Base-by-base conservation (phyloP, 2,888 invertebrate species). In the Athrips mouffetella region DNA sequence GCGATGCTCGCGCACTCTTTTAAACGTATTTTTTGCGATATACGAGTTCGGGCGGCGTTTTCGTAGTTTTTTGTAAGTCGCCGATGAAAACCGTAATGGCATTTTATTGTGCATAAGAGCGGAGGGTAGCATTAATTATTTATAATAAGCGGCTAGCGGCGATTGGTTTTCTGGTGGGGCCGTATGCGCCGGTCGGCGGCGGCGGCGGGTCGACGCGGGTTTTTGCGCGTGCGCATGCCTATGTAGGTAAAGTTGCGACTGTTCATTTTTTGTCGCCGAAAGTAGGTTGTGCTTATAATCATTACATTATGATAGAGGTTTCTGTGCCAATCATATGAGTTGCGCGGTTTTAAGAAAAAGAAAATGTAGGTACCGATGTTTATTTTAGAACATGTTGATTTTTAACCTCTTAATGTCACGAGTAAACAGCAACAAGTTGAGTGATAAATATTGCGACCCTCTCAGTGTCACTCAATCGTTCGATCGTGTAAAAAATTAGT, bases 31-130 rank as follows among this genome's bases (percentile, higher is more conserved):
- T 86, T 85, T 81, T 86, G 81, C 71, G 55, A 48, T 55, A 66
- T 73, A 71, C 77, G 68, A 73, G 76, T 76, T 82, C 76, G 76
- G 75, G 62, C 77, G 77, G 72, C 80, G 76, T 72, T 81, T 76
- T 78, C 76, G 75, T 67, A 59, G 70, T 83, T 85, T 87, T 87
- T 87, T 86, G 75, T 76, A 70, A 67, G 75, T 66, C 72, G 71
- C 73, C 78, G 76, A 85, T 85, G 86, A 87, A 87, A 87, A 87
- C 86, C 85, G 80, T 87, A 87, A 87, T 86, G 85, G 87, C 87
- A 87, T 87, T 86, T 87, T 86, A 85, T 86, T 81, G 85, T 86
- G 85, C 86, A 86, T 87, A 86, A 84, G 79, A 83, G 84, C 76
- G 71, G 77, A 65, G 69, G 78, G 80, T 84, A 84, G 87, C 87